Base-by-base conservation (phyloP, 2,888 invertebrate genomes). In the Drosophila atroscutellata region DNA sequence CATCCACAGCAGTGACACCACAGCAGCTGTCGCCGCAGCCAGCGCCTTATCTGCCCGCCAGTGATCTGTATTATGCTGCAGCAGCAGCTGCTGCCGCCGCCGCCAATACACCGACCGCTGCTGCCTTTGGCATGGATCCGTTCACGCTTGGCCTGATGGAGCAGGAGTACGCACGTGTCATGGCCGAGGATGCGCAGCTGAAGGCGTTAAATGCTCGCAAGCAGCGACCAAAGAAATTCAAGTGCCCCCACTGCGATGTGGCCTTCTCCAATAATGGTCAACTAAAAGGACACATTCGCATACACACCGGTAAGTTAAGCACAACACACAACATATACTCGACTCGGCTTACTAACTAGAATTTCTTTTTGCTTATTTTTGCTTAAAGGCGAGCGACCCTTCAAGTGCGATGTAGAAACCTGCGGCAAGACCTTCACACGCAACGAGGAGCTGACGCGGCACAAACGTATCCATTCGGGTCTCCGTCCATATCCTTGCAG, bases 181-280 rank as follows among this genome's bases (percentile, higher is more conserved):
- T 96, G 55, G 95, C 95, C 42, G 96, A 96, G 92, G 96, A 96
- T 86, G 96, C 95, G 72, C 96, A 96, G 86, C 94, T 95, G 0
- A 96, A 96, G 89, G 92, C 95, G 0, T 81, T 95, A 5, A 95
- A 95, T 83, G 94, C 95, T 0, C 94, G 96, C 77, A 97, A 97
- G 88, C 95, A 97, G 82, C 94, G 98, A 1, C 98, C 98, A 1
- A 97, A 98, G 93, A 97, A 97, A 90, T 98, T 98, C 93, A 96
- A 97, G 81, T 98, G 99, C 89, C 96, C 97, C 0, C 96, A 97
- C 88, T 98, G 98, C 91, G 95, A 97, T 82, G 97, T 97, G 0
- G 97, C 97, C 0, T 98, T 98, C 92, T 97, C 97, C n/a, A 98
- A 98, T 92, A 98, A 98, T 92, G 98, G 98, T 0, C 98, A 98